These are phyloP conservation scores for Pemphigus obesinymphae DNA, from an alignment of 1,140 invertebrate genomes.

Conservation along the genomic window DNA sequence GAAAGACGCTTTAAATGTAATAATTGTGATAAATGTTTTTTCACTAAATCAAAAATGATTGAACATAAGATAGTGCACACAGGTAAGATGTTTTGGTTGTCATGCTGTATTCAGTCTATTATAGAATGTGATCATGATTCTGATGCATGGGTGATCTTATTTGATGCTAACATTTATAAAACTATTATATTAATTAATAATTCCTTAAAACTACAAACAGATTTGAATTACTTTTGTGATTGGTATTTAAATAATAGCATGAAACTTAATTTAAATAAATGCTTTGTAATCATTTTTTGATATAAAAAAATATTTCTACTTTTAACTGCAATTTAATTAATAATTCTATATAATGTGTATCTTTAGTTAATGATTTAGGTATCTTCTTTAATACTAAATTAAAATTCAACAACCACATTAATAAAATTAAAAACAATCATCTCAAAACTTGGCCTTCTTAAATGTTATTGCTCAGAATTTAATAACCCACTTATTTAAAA, in stretches of 20 bases:
- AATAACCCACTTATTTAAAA: background rate
- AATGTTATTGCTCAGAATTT: background rate
- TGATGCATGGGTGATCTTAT: no score
- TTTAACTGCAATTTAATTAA: background rate
- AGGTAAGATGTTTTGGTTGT: background rate
- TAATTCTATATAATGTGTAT: no score
- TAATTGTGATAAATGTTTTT: constrained; percentile 34
- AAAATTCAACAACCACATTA: background rate
- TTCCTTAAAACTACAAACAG: background rate
- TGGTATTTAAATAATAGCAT: background rate
- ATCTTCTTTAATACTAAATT: background rate
- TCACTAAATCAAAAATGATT: constrained; percentile 37
- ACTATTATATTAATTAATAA: background rate
- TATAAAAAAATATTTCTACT: no score
- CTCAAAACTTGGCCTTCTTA: background rate
- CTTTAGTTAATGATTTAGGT: no score
- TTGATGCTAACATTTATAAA: background rate
- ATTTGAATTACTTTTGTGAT: no score
- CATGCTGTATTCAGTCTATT: no score
- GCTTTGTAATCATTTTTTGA: background rate
- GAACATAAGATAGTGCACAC: constrained; percentile 30
- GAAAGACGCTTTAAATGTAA: constrained; percentile 18
- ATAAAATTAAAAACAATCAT: background rate
- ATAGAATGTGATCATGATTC: no score
- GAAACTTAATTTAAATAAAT: background rate